These are phyloP conservation scores for Chrysomallon squamiferum DNA, from an alignment of 1,140 invertebrate species.

Conservation along the genomic window DNA sequence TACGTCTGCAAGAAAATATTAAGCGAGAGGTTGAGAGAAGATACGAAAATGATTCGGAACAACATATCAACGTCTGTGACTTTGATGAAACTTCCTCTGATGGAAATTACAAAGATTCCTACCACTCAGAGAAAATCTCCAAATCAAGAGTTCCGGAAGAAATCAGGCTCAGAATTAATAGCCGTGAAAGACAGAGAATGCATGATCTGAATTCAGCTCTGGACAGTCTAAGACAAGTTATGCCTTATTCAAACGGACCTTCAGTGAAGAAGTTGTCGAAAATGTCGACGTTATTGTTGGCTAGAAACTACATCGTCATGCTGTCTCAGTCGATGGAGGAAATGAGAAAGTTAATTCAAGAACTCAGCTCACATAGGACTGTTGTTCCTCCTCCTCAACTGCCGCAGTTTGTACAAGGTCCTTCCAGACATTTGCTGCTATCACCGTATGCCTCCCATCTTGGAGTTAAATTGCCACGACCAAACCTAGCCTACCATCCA, in stretches of 20 bases:
- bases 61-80: no score
- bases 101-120: no score
- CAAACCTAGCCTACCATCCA: background rate
- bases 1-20: no score
- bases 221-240: conserved; percentile 58
- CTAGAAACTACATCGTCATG: conserved; percentile 50
- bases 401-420: background rate
- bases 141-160: conserved; percentile 41
- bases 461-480: background rate
- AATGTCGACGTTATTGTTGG: conserved; percentile 48
- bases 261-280: conserved; percentile 53
- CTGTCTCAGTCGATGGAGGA: conserved; percentile 62
- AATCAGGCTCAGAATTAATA: conserved; percentile 52
- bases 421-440: background rate
- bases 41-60: no score
- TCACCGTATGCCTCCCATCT: background rate
- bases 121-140: background rate
- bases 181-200: conserved; percentile 60
- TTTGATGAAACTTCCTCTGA: no score
- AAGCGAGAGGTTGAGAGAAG: no score
- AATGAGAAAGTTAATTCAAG: conserved; percentile 36
- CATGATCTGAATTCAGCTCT: conserved; percentile 62
- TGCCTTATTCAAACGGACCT: conserved; percentile 71
- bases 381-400: background rate
- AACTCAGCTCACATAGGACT: background rate